Evolutionary conservation across 1,140 invertebrate genomes (phyloP), one percentile per base, ranked within the genome.

Genomic region (Drosophila ironensis): DNA sequence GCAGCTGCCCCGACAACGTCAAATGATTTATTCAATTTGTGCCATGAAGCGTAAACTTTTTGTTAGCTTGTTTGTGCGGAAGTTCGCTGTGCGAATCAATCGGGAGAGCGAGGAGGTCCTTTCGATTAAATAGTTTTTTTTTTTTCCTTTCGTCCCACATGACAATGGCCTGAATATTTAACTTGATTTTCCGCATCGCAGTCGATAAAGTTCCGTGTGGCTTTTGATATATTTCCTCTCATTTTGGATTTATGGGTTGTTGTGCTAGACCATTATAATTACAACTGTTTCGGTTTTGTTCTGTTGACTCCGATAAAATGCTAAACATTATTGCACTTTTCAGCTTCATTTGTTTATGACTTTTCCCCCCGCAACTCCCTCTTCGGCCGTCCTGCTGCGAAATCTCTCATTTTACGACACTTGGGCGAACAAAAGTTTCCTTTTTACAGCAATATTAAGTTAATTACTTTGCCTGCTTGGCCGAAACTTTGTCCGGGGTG

Each of bases 1-100:
- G 47, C 45, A 56, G 46, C 37, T 28, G 24, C 47, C 38, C n/a
- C 69, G 53, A 71, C 59, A 63, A 63, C 69, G 60, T 73, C 69
- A 61, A 68, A 78, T 86, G 78, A 84, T 84, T 86, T 84, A 84
- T 84, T 84, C 80, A 84, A 78, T 84, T 84, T 86, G 80, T 84
- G 59, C 80, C 51, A 86, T 86, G 80, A 86, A 86, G 80, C 78
- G 78, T 74, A 50, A 74, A 86, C 73, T 70, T 86, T 84, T 78
- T 86, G 78, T 84, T 86, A 66, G 80, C 69, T 41, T 48, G 53
- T 50, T 50, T 41, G 42, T 46, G 70, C 80, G 78, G 80, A 84
- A 74, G 78, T 78, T 66, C 42, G 50, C 56, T 84, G 57, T 56
- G 68, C 38, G 69, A 77, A 77, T 77, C 78, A 70, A 72, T 81